Evolutionary conservation across 2,113 vertebrate genomes (phyloP).

Genomic region (Ibidorhyncha struthersii): DNA sequence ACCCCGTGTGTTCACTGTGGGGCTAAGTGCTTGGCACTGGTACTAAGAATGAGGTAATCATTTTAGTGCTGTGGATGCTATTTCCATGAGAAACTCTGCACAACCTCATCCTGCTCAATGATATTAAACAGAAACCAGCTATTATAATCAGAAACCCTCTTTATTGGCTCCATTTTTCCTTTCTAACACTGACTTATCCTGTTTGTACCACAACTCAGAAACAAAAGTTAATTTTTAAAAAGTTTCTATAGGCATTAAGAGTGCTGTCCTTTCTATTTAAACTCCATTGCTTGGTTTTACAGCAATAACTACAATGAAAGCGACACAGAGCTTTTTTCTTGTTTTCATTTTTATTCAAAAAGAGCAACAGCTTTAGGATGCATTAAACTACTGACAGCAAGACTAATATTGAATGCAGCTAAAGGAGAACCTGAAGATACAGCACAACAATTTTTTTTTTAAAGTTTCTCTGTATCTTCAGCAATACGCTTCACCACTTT

Average conservation of each 20-base stretch:
- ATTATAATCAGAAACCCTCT: conserved; percentile 70
- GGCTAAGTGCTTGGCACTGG: conserved; percentile 80
- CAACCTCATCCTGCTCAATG: conserved; percentile 77
- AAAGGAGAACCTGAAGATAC: not conserved
- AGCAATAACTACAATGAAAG: not conserved
- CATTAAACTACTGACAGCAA: not conserved
- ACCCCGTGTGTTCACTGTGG: conserved; percentile 64
- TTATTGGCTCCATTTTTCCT: conserved; percentile 65
- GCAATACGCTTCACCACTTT: not conserved
- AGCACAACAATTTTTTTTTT: not conserved
- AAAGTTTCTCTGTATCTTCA: not conserved
- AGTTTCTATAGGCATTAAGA: conserved; percentile 13
- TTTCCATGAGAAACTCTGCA: conserved; percentile 84
- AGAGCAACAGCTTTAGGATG: not conserved
- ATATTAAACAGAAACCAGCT: conserved; percentile 83
- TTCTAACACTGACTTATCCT: conserved; percentile 53
- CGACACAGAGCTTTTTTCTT: rapidly evolving
- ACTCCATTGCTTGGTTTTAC: not conserved
- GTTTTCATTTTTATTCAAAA: not conserved
- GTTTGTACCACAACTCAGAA: conserved; percentile 36
- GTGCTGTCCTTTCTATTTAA: not conserved
- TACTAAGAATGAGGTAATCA: conserved; percentile 81
- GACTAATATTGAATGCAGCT: not conserved
- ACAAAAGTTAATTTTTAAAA: conserved; percentile 50
- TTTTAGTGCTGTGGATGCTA: conserved; percentile 74